These are phyloP conservation scores for Odontomachus brunneus DNA, from an alignment of 1,140 invertebrate genomes.

Conservation along the genomic window DNA sequence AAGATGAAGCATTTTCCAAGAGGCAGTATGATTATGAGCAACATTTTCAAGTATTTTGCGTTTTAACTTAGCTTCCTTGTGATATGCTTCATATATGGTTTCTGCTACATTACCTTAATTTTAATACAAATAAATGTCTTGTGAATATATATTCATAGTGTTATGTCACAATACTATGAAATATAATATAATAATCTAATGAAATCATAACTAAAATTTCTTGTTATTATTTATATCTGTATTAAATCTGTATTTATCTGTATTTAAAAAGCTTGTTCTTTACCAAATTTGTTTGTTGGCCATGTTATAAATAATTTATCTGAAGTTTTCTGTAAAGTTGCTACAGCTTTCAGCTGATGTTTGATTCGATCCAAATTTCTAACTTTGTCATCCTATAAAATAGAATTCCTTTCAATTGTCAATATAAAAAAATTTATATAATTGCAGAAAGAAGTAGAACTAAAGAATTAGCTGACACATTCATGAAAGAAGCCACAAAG, in stretches of 20 bases:
- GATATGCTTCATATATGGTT: conserved; percentile 73
- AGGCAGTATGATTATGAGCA: conserved; percentile 74
- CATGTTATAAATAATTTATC: conserved; percentile 77
- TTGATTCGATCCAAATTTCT: conserved; percentile 68
- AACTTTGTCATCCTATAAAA: conserved; percentile 74
- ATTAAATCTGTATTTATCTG: conserved; percentile 14
- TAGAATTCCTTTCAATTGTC: conserved; percentile 26
- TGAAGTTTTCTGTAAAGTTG: conserved; percentile 58
- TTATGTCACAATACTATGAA: neutral
- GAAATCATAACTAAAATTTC: neutral
- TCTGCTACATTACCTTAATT: conserved; percentile 69
- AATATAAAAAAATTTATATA: conserved; percentile 9
- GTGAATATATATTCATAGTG: conserved; percentile 27
- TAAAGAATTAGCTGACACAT: neutral
- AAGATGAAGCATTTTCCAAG: conserved; percentile 76
- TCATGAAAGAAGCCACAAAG: neutral
- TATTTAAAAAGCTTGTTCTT: conserved; percentile 5
- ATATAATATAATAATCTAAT: neutral
- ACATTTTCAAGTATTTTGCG: conserved; percentile 76
- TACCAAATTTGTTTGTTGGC: conserved; percentile 76
- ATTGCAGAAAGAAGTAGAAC: neutral
- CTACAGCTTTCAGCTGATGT: conserved; percentile 69
- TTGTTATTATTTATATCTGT: neutral
- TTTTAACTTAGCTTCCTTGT: conserved; percentile 72
- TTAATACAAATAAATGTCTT: too few species aligned